These are phyloP conservation scores for Trididemnum clinides DNA, from an alignment of 23 tunicate genomes.

Conservation along the genomic window DNA sequence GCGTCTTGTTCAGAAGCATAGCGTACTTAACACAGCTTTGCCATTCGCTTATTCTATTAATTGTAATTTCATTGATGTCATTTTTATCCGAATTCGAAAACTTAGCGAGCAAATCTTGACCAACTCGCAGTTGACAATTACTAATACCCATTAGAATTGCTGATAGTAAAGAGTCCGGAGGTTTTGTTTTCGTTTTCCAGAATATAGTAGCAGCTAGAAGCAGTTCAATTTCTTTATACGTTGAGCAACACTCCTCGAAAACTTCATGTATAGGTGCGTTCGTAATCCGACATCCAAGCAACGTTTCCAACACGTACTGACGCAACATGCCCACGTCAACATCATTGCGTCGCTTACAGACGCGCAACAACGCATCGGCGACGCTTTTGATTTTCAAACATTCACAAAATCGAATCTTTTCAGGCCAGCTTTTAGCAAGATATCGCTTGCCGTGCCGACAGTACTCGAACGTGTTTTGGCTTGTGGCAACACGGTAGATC, in stretches of 20 bases:
- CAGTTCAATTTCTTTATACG: neutral
- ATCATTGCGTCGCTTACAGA: neutral
- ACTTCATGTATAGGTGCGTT: neutral
- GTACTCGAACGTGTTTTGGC: neutral
- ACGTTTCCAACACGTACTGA: conserved; percentile 9
- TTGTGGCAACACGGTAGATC: neutral
- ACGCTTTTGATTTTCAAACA: neutral
- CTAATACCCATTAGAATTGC: neutral
- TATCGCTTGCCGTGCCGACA: neutral
- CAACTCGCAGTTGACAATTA: neutral
- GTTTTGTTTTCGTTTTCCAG: conserved; percentile 19
- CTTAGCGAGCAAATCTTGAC: neutral
- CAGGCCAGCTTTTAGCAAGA: neutral
- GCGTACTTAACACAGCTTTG: conserved; percentile 28
- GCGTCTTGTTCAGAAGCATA: neutral
- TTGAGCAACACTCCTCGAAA: neutral
- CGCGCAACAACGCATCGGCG: neutral
- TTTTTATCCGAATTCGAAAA: neutral
- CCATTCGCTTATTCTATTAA: conserved; percentile 5
- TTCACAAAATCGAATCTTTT: neutral
- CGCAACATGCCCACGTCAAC: neutral
- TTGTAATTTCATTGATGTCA: neutral
- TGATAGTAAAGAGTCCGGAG: neutral
- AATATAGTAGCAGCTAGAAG: neutral
- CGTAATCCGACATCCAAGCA: neutral